Evolutionary conservation across 1,140 invertebrate genomes (phyloP).

Genomic region (Aradophagus sp.): DNA sequence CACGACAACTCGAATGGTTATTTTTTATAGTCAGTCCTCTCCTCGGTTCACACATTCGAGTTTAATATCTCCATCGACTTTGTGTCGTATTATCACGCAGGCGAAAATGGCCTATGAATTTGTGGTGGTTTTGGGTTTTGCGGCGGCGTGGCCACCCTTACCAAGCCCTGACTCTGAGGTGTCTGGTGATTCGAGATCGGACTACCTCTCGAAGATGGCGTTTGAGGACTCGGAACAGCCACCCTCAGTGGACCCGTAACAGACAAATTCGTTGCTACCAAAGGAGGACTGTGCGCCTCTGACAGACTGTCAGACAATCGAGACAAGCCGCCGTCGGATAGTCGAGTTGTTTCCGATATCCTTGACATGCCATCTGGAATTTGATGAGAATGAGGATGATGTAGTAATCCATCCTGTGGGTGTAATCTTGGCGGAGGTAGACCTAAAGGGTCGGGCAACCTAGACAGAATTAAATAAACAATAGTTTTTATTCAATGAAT

Average conservation of each 20-base stretch:
- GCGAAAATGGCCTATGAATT: conserved; percentile 73
- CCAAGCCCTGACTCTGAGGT: conserved; percentile 65
- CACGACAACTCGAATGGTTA: too few species aligned
- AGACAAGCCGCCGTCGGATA: conserved; percentile 71
- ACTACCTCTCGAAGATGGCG: conserved; percentile 72
- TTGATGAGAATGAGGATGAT: conserved; percentile 66
- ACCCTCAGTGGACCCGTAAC: conserved; percentile 71
- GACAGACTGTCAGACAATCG: conserved; percentile 71
- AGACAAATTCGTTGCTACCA: conserved; percentile 72
- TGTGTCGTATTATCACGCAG: conserved; percentile 70
- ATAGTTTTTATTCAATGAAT: too few species aligned
- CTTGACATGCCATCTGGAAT: conserved; percentile 70
- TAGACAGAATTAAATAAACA: conserved; percentile 50
- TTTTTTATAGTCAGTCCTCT: conserved; percentile 25
- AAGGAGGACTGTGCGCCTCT: conserved; percentile 72
- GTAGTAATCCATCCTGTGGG: conserved; percentile 68
- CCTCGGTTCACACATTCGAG: conserved; percentile 19
- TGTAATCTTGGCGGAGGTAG: conserved; percentile 67
- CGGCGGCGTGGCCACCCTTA: conserved; percentile 69
- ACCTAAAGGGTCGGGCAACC: conserved; percentile 69
- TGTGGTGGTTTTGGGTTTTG: conserved; percentile 70
- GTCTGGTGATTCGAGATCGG: conserved; percentile 62
- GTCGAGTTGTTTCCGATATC: conserved; percentile 70
- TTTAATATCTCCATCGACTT: conserved; percentile 29
- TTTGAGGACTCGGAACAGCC: conserved; percentile 72